Base-by-base conservation (phyloP, 23 tunicate genomes). In the Styela clava region DNA sequence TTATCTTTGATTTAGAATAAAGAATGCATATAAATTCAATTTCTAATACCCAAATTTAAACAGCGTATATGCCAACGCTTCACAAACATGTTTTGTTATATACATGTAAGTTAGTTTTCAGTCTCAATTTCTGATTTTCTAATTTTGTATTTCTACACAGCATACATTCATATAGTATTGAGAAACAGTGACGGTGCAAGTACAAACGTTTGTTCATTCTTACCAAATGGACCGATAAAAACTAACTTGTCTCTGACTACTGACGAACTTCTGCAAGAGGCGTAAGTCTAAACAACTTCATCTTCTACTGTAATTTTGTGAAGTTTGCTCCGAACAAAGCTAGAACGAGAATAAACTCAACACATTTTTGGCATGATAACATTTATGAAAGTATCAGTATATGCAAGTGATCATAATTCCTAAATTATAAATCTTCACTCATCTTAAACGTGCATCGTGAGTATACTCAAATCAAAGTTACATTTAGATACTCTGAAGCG, bases 151-250 rank as follows among this genome's bases (percentile, higher is more conserved):
- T 24, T 61, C 19, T 78, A 22, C 18, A 2, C 68, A 91, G 91
- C 83, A 29, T 83, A 65, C 44, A 63, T 93, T 29, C 82, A 76
- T 26, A 87, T 88, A n/a, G 35, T 61, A 2, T 26, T 93, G 67
- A 44, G 74, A 63, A 93, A 87, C 81, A 52, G 84, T 33, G 83
- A 71, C 12, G 83, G 81, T 34, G 89, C 83, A 2, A 74, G 65
- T 34, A 93, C 98, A 5, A 72, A 82, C 7, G 88, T 93, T 24
- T 93, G 98, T 44, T 73, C 89, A 2, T 88, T 77, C 62, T 84
- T 86, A 36, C 82, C 83, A 52, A 74, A 80, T 52, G 81, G 77
- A 26, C 77, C 37, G 7, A 71, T 21, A 5, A 16, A 0, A 21
- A 23, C 81, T 35, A 20, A 44, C 31, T 24, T 26, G 16, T 25